Base-by-base conservation (phyloP, 2,113 vertebrate genomes). In the Synchiropus splendidus region DNA sequence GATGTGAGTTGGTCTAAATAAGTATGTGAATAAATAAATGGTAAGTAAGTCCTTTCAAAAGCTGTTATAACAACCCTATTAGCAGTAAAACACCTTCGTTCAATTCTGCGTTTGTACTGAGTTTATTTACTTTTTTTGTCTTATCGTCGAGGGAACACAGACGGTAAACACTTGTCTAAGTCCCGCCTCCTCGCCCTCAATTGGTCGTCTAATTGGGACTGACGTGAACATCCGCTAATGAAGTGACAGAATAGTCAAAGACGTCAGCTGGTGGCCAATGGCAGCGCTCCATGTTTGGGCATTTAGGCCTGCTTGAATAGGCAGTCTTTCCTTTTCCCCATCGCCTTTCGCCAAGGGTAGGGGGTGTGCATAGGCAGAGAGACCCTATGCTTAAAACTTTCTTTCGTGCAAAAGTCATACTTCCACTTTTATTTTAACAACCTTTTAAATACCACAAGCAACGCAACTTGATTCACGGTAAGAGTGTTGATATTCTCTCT, bases 341-440 rank as follows among this genome's bases (percentile, higher is more conserved):
- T 58, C 43, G 78, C 84, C 81, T 85, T 75, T 74, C 65, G 44
- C 85, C 78, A 59, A 79, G 86, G 85, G 85, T 84, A 75, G 74
- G 85, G 85, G 80, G 78, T 88, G 84, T 86, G 85, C 82, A 62
- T 48, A 76, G 76, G 68, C 47, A 65, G 18, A 59, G 36, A 40
- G 16, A 45, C 72, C 17, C 55, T 60, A 44, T 58, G 82, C 86
- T 83, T 86, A 81, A 83, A 84, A 78, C 73, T 64, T 63, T 72
- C 42, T 69, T 71, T 17, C 45, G 11, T 27, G 46, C 15, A 66
- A 73, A 76, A 62, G 64, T 50, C 68, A 79, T 78, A 80, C 68
- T 64, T 54, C 40, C 40, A 30, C 48, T 41, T 49, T 15, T 41
- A 54, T 18, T 43, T 36, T 27, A 54, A 18, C 11, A 6, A 42